Base-by-base conservation (phyloP, 2,113 vertebrate genomes). In the Merops nubicus region DNA sequence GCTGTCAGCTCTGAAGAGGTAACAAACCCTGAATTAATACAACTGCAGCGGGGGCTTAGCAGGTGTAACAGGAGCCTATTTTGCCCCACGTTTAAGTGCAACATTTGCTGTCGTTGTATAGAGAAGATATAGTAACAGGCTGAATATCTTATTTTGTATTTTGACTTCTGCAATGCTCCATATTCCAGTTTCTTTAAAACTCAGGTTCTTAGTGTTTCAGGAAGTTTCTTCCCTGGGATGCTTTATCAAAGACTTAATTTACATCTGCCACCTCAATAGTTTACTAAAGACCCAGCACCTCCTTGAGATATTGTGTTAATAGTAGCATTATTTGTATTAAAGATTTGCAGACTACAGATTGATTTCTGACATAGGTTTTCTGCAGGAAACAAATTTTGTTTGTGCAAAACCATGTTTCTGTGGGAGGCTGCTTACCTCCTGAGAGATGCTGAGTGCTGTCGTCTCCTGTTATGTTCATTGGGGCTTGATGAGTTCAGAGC, bases 81-180 rank as follows among this genome's bases (percentile, higher is more conserved):
- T 91, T 74, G 53, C 47, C 38, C 64, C 57, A 51, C 64, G 28
- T 97, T 93, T 96, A 65, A 96, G 65, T 7, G 22, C 56, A 96
- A 51, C 89, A 85, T 42, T 95, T 98, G 96, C 94, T 94, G 67
- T 92, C 63, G 4, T 93, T 73, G 40, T 91, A 68, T 62, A 96
- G 88, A 96, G 95, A 34, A 50, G 60, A 56, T 70, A 42, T 3
- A 70, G 34, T 67, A 54, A 36, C 31, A 70, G 56, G 23, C 12
- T 47, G 28, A 81, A n/a, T 91, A 81, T 81, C 64, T 59, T 67
- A 40, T 76, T 95, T 68, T 15, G 69, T 51, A 56, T 75, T 70
- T 77, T 82, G 13, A 40, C 63, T 94, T 88, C 42, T 95, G 42
- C 80, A 88, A 23, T 95, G 85, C 36, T 78, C 48, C 70, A 56